Evolutionary conservation across 2,113 vertebrate genomes (phyloP).

Genomic region (Ctenodactylus gundi): DNA sequence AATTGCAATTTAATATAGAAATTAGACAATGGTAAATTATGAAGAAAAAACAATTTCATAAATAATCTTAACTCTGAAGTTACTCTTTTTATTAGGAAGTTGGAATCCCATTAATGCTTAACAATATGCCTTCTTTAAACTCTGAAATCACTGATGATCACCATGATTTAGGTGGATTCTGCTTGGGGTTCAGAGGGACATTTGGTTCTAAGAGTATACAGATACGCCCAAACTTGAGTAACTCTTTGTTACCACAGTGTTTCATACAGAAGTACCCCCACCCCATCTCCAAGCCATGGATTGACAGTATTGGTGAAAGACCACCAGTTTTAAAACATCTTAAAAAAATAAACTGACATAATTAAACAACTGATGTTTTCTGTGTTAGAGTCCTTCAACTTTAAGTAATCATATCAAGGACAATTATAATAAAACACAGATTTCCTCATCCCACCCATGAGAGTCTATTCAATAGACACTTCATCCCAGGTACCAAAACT

Average conservation of each 20-base stretch:
- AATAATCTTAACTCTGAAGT: neutral
- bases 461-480: neutral
- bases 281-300: neutral
- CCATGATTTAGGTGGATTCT: neutral
- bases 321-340: conserved; percentile 2
- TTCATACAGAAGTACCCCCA: neutral
- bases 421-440: neutral
- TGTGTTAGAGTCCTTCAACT: neutral
- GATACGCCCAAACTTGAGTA: neutral
- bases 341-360: neutral
- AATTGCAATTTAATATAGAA: neutral
- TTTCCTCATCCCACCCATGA: neutral
- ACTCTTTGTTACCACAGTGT: neutral
- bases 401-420: neutral
- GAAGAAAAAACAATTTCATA: neutral
- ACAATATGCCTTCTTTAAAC: neutral
- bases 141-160: neutral
- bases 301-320: neutral
- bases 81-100: neutral
- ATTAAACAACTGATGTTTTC: neutral
- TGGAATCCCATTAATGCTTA: neutral
- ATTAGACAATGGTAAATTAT: neutral
- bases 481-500: neutral
- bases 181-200: neutral
- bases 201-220: neutral